Evolutionary conservation across 1,140 invertebrate species (phyloP).

Genomic region (Chironomus striatipennis): DNA sequence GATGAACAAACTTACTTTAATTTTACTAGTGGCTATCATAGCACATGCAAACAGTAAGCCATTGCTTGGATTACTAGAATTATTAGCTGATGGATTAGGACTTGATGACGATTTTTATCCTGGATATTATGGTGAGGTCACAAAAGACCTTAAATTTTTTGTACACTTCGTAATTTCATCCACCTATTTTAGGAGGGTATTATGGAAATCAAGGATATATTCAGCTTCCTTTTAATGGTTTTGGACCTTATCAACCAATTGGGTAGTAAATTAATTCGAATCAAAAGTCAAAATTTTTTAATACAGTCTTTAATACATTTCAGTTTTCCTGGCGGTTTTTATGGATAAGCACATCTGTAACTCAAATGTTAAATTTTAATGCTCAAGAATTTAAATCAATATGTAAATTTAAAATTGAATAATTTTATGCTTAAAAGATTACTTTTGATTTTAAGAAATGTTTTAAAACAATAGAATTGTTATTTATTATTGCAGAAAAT

Average conservation of each 20-base stretch:
- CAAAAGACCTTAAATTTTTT: too few species aligned
- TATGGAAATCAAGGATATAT: not conserved
- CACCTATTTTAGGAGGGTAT: not conserved
- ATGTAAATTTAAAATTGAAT: too few species aligned
- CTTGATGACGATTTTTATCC: not conserved
- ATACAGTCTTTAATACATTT: too few species aligned
- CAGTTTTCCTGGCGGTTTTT: too few species aligned
- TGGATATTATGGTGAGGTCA: not conserved
- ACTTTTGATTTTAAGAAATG: too few species aligned
- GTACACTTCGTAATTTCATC: too few species aligned
- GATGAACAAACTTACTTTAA: not conserved
- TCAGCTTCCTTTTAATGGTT: not conserved
- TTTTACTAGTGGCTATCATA: not conserved
- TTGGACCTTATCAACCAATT: not conserved
- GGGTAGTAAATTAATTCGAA: too few species aligned
- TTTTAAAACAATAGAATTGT: not conserved
- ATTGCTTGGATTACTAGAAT: not conserved
- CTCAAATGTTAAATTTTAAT: too few species aligned
- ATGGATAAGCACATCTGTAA: too few species aligned
- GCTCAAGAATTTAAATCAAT: too few species aligned
- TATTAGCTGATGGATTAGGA: not conserved
- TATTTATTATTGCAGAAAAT: not conserved
- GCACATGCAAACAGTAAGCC: not conserved
- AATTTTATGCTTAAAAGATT: too few species aligned
- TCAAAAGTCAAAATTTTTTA: too few species aligned